These are phyloP conservation scores for Amphilophus citrinellus DNA, from an alignment of 2,113 vertebrate species.

Conservation along the genomic window DNA sequence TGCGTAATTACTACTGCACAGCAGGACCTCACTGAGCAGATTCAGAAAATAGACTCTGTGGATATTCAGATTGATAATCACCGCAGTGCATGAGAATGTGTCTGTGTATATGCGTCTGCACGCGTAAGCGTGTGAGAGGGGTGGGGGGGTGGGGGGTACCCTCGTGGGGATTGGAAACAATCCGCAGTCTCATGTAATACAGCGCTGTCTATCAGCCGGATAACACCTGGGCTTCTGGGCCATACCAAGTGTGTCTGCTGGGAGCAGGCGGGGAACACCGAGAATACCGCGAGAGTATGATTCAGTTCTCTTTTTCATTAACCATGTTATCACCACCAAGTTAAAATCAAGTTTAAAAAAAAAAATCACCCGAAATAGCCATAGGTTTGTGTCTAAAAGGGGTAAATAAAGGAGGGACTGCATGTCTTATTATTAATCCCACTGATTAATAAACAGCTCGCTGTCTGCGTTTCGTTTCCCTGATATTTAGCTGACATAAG, in stretches of 20 bases:
- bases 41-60: not conserved
- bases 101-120: not conserved
- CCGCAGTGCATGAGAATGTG: not conserved
- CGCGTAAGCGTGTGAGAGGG: not conserved
- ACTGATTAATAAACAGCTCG: not conserved
- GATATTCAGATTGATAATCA: slow-evolving; percentile 7
- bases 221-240: slow-evolving; percentile 53
- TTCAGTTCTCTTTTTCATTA: not conserved
- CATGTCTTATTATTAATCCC: not conserved
- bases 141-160: slow-evolving; percentile 19
- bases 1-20: slow-evolving; percentile 19
- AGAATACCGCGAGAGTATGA: slow-evolving; percentile 58
- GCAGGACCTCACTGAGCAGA: slow-evolving; percentile 5
- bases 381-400: not conserved
- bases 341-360: not conserved
- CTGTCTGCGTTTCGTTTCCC: not conserved
- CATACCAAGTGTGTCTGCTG: slow-evolving; percentile 28
- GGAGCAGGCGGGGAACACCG: slow-evolving; percentile 6
- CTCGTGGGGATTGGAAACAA: slow-evolving; percentile 61
- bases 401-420: no score
- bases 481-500: slow-evolving; percentile 40
- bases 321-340: not conserved
- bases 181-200: slow-evolving; percentile 72
- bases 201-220: slow-evolving; percentile 46
- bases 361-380: not conserved